Conservation (phyloP, 2,888 invertebrate genomes). For the Mystacides longicornis region DNA sequence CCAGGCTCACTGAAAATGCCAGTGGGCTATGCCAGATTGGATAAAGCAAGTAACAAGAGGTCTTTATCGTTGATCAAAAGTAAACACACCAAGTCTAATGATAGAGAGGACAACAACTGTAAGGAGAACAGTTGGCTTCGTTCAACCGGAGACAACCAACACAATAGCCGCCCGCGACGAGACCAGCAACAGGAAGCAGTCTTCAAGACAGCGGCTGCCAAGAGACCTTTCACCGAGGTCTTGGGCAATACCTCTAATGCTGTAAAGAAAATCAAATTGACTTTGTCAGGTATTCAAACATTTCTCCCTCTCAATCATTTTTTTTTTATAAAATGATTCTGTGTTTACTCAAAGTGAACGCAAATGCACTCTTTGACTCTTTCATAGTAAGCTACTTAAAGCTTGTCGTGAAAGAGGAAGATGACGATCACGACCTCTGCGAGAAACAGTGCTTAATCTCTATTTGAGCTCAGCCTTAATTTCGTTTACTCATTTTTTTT, state of each 20-base stretch:
- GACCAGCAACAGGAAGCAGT: too few relatives aligned
- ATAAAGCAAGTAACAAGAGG: constrained; percentile 43
- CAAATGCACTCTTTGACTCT: too few relatives aligned
- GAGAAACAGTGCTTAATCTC: too few relatives aligned
- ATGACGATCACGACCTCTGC: too few relatives aligned
- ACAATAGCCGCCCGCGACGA: not conserved
- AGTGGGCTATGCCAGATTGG: constrained; percentile 40
- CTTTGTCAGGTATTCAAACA: not conserved
- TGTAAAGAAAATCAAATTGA: constrained; percentile 39
- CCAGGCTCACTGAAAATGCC: constrained; percentile 51
- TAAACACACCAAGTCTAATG: constrained; percentile 32
- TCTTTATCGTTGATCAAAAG: constrained; percentile 42
- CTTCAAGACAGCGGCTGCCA: constrained; percentile 26
- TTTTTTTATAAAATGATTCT: too few relatives aligned
- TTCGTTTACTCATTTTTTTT: too few relatives aligned
- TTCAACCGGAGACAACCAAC: not conserved
- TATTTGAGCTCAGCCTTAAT: too few relatives aligned
- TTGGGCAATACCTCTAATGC: constrained; percentile 41
- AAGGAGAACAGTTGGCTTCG: not conserved
- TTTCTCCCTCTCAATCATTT: too few relatives aligned
- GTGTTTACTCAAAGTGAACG: too few relatives aligned
- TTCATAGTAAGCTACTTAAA: too few relatives aligned
- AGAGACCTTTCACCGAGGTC: constrained; percentile 37
- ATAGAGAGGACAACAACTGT: not conserved
- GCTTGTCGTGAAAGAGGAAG: too few relatives aligned